These are phyloP conservation scores for Barbus barbus DNA, from an alignment of 2,113 vertebrate genomes.

Conservation along the genomic window DNA sequence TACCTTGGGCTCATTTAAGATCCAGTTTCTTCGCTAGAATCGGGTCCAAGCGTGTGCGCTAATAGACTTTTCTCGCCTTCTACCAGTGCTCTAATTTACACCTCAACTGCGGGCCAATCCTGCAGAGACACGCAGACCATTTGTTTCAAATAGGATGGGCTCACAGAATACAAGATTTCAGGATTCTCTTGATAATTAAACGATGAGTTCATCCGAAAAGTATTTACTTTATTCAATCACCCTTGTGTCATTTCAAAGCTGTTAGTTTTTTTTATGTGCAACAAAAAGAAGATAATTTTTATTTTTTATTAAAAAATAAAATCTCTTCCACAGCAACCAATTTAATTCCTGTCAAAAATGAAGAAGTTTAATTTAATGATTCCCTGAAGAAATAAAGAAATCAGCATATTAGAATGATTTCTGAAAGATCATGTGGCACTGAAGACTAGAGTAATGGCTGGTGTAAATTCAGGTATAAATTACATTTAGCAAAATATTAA, in stretches of 20 bases:
- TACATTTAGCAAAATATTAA: too few relatives aligned
- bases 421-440: too few relatives aligned
- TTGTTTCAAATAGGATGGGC: conserved; percentile 17
- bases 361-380: too few relatives aligned
- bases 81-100: conserved; percentile 23
- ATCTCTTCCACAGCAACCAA: too few relatives aligned
- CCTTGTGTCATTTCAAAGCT: background rate
- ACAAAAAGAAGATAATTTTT: background rate
- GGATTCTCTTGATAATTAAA: background rate
- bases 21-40: background rate
- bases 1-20: conserved; percentile 21
- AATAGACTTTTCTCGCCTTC: conserved; percentile 24
- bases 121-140: conserved; percentile 29
- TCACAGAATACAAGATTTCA: background rate
- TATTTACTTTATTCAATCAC: background rate
- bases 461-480: background rate
- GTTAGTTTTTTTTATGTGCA: background rate
- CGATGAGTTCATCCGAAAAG: too few relatives aligned
- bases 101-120: conserved; percentile 31
- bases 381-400: too few relatives aligned
- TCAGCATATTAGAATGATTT: background rate
- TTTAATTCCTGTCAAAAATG: background rate
- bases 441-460: background rate
- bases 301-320: too few relatives aligned
- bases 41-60: background rate